phyloP scores from a whole-genome alignment of 2,113 vertebrate species.

The Eidolon helvum region DNA sequence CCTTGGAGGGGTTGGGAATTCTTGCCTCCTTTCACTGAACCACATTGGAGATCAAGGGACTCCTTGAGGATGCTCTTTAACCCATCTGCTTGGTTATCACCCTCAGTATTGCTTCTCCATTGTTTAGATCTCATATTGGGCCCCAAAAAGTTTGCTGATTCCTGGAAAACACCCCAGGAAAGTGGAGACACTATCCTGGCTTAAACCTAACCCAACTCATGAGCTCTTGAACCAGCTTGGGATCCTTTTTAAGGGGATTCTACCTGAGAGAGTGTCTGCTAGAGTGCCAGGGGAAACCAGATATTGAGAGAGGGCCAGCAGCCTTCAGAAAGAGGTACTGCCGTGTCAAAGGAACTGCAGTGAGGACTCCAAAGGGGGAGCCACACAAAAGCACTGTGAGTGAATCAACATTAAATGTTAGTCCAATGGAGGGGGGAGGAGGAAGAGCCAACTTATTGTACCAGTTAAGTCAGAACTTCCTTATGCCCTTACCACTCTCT shows the following conservation, averaged over 20 bases:
- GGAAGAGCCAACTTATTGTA: neutral
- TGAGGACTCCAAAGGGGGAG: neutral
- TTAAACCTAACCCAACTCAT: neutral
- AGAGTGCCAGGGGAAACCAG: neutral
- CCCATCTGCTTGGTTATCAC: neutral
- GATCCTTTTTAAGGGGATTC: neutral
- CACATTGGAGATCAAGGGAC: neutral
- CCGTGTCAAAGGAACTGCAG: neutral
- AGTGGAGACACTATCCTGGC: neutral
- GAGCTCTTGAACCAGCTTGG: neutral
- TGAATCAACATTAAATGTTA: neutral
- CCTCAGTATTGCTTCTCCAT: neutral
- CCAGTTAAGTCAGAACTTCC: neutral
- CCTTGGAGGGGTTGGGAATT: neutral
- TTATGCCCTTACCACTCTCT: neutral
- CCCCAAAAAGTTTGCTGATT: neutral
- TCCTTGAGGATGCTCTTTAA: neutral
- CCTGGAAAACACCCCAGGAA: neutral
- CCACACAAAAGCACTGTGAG: neutral
- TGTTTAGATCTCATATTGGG: neutral
- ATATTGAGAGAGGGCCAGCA: neutral
- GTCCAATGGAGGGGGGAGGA: neutral
- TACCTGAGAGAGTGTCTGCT: neutral
- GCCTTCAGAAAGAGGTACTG: neutral
- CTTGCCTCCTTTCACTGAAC: neutral